Evolutionary conservation across 2,113 vertebrate species (phyloP), one percentile per base, ranked within the genome.

Genomic region (Lipotes vexillifer): DNA sequence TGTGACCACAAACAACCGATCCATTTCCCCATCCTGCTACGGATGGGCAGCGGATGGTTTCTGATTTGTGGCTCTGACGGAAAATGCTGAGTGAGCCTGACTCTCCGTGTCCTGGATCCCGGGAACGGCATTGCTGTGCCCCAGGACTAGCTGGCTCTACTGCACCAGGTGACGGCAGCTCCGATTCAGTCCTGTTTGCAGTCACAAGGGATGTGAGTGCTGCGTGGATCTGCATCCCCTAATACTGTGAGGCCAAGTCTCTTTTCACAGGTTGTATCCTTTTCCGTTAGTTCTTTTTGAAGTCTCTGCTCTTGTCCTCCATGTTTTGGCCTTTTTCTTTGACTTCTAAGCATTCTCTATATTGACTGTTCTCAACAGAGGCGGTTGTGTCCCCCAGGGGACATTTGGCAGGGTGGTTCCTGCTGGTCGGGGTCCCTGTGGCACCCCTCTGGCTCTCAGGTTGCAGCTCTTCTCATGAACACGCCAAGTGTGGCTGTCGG

Each of bases 121-220:
- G 1, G 59, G 52, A 5, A 18, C 0, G 0, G 27, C 69, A 3
- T 18, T 0, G 1, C 25, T 52, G 1, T 17, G 46, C 8, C 5
- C 1, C 11, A 23, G 46, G 63, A 6, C 3, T 1, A 3, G 21
- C n/a, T 15, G 1, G 36, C 63, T 83, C 55, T 6, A 2, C 25
- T 1, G 33, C 1, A 2, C 13, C 17, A 12, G 21, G 33, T 41
- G 1, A 11, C 0, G 2, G 33, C 12, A 0, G 59, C 18, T 8
- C 57, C 0, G 5, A 9, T 11, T 13, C 2, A 6, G 68, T 55
- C 15, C 38, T 1, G 0, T 1, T 55, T 2, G 0, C 0, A 0
- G 7, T 68, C 82, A 29, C 52, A 0, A 15, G 59, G 18, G 8
- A 2, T 3, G 31, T 27, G 38, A 46, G 18, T 1, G 49, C 33